Percentiles rank a stretch among this genome's conserved stretches.
Evolutionary conservation across 2,888 invertebrate species (phyloP).

Genomic region (Rambutsinella grinnellia): DNA sequence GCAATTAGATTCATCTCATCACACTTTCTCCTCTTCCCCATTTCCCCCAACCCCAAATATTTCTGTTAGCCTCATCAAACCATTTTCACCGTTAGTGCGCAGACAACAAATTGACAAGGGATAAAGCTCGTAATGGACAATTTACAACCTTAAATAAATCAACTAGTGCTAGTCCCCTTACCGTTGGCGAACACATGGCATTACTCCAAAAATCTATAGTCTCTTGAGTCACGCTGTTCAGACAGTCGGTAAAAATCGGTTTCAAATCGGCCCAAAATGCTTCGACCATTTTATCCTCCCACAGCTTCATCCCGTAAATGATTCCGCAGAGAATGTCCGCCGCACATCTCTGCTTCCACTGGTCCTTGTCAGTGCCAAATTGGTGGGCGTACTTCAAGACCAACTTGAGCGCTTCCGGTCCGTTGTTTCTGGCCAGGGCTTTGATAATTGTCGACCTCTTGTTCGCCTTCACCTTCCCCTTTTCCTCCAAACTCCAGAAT

Average conservation of each 20-base stretch:
- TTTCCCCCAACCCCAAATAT: too few relatives aligned
- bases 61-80: too few relatives aligned
- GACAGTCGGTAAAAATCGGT: conserved; percentile 70
- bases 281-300: conserved; percentile 70
- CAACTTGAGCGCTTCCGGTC: conserved; percentile 55
- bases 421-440: conserved; percentile 61
- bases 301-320: conserved; percentile 72
- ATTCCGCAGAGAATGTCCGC: conserved; percentile 73
- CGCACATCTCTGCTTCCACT: conserved; percentile 72
- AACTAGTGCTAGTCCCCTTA: too few relatives aligned
- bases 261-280: conserved; percentile 70
- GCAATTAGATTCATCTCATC: not conserved
- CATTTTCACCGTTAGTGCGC: conserved; percentile 1
- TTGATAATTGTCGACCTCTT: conserved; percentile 57
- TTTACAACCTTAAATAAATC: not conserved
- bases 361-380: conserved; percentile 70
- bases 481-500: conserved; percentile 85
- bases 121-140: not conserved
- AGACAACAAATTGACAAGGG: too few relatives aligned
- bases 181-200: conserved; percentile 59
- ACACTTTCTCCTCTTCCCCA: not conserved
- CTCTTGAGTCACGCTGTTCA: conserved; percentile 71
- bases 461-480: conserved; percentile 68
- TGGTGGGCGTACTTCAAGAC: conserved; percentile 49
- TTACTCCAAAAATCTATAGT: conserved; percentile 71